These are phyloP conservation scores for Epinephelus fuscoguttatus DNA, from an alignment of 2,113 vertebrate genomes.

Conservation along the genomic window DNA sequence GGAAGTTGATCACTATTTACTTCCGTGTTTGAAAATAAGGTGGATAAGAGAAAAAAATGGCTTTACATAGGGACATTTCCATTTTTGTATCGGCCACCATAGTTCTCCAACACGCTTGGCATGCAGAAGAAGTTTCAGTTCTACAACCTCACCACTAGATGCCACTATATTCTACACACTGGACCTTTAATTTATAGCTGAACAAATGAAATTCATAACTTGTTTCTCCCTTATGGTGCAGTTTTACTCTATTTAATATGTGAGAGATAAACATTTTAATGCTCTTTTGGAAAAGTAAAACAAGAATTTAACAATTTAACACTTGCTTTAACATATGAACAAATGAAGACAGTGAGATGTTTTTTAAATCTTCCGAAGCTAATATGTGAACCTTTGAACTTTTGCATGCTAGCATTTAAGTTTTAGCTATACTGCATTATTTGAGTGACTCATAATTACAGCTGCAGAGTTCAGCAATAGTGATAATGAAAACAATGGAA, in stretches of 20 bases:
- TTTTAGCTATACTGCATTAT: background rate
- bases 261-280: background rate
- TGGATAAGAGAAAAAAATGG: too few species aligned
- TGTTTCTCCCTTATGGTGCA: background rate
- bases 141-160: too few species aligned
- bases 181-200: background rate
- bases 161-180: too few species aligned
- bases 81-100: too few species aligned
- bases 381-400: background rate
- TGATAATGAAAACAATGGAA: background rate
- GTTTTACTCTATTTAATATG: background rate
- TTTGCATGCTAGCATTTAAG: background rate
- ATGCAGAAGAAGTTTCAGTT: too few species aligned
- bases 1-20: too few species aligned
- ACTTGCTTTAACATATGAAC: background rate
- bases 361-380: background rate
- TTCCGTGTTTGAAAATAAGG: too few species aligned
- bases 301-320: background rate
- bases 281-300: background rate
- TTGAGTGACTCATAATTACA: background rate
- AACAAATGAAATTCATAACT: background rate
- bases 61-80: too few species aligned
- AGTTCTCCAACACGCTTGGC: too few species aligned
- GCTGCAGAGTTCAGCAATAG: background rate
- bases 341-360: background rate